Evolutionary conservation across 2,888 invertebrate genomes (phyloP).

Genomic region (Ectropis crepuscularia): DNA sequence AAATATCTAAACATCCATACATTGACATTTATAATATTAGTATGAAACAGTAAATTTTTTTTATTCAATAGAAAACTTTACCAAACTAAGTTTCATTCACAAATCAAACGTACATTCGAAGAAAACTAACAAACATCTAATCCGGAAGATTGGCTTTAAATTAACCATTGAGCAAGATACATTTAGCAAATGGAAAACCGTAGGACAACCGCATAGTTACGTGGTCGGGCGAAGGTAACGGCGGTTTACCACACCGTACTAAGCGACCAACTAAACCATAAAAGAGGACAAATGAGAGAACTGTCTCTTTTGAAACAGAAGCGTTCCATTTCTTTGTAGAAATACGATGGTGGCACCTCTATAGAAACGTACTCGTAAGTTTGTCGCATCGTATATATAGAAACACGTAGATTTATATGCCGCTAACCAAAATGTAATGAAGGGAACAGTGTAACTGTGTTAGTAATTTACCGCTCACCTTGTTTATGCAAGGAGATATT

Average conservation of each 20-base stretch:
- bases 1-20: too few relatives aligned
- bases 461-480: slow-evolving; percentile 14
- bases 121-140: slow-evolving; percentile 6
- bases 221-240: slow-evolving; percentile 27
- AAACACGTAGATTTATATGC: slow-evolving; percentile 28
- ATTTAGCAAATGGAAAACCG: slow-evolving; percentile 34
- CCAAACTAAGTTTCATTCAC: too few relatives aligned
- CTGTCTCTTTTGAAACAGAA: not conserved
- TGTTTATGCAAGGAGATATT: slow-evolving; percentile 17
- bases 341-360: not conserved
- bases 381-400: not conserved
- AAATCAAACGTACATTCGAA: too few relatives aligned
- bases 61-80: too few relatives aligned
- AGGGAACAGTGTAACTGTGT: slow-evolving; percentile 16
- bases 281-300: not conserved
- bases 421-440: slow-evolving; percentile 23
- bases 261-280: not conserved
- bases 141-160: slow-evolving; percentile 28
- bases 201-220: slow-evolving; percentile 31
- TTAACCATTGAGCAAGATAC: slow-evolving; percentile 30
- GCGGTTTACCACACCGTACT: slow-evolving; percentile 9
- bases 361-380: not conserved
- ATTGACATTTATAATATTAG: too few relatives aligned
- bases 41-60: too few relatives aligned
- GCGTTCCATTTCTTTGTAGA: not conserved